phyloP scores from a whole-genome alignment of 2,888 invertebrate genomes.

The Xestia c-nigrum region DNA sequence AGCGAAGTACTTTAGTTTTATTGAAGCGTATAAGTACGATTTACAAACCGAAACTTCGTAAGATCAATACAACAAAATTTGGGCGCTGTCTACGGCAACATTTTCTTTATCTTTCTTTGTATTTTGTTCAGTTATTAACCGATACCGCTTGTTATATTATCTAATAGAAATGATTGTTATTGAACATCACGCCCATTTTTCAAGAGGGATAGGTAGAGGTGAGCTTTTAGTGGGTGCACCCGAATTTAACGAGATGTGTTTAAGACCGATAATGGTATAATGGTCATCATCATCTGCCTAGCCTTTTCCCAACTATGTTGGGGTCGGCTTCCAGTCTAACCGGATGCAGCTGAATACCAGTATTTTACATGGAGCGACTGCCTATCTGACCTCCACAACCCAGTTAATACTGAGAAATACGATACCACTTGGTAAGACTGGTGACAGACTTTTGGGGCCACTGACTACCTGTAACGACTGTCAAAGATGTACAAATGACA shows the following conservation, averaged over 20 bases:
- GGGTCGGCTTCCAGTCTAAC: too few relatives aligned
- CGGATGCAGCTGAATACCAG: too few relatives aligned
- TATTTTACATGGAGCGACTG: too few relatives aligned
- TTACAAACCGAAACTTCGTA: slow-evolving; percentile 5
- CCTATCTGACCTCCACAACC: too few relatives aligned
- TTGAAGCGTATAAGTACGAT: slow-evolving; percentile 3
- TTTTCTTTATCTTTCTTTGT: slow-evolving; percentile 12
- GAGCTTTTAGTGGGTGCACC: neutral
- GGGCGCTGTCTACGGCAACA: slow-evolving; percentile 22
- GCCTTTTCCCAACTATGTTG: too few relatives aligned
- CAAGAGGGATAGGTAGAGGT: neutral
- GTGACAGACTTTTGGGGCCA: too few relatives aligned
- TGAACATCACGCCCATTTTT: neutral
- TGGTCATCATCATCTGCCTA: too few relatives aligned
- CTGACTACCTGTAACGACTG: too few relatives aligned
- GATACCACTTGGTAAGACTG: too few relatives aligned
- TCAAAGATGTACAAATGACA: too few relatives aligned
- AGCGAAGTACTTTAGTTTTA: neutral
- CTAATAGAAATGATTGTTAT: neutral
- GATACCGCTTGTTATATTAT: neutral
- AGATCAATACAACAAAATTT: slow-evolving; percentile 30
- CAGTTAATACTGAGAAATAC: too few relatives aligned
- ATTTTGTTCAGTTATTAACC: neutral
- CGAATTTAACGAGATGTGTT: neutral
- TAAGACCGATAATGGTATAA: neutral